Percentiles rank a stretch among this genome's conserved stretches.
Conservation (phyloP, 2,888 invertebrate species). For the Cephus runcator region DNA sequence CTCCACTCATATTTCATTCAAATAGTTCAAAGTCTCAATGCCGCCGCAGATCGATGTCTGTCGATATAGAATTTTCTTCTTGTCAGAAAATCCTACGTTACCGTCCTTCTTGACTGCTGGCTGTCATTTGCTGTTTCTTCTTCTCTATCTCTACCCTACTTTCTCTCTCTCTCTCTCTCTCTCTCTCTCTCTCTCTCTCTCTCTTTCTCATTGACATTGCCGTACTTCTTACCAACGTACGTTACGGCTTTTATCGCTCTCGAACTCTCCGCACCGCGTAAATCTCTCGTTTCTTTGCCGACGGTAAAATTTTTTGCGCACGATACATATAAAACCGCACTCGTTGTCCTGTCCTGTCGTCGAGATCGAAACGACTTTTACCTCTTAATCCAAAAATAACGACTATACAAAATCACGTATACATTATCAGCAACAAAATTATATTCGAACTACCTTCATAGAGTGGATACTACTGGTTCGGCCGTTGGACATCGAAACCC, state of each 20-base stretch:
- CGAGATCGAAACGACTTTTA: not conserved
- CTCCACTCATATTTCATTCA: not conserved
- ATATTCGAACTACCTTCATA: not conserved
- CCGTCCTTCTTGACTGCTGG: not conserved
- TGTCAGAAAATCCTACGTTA: not conserved
- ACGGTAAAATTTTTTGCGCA: not conserved
- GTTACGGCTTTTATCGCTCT: not conserved
- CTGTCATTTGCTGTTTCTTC: not conserved
- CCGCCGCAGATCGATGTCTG: not conserved
- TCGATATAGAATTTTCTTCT: not conserved
- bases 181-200: conserved; percentile 5
- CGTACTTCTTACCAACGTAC: not conserved
- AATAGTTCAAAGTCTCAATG: not conserved
- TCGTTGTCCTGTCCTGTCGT: not conserved
- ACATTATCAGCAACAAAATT: not conserved
- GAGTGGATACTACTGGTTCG: not conserved
- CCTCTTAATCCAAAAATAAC: not conserved
- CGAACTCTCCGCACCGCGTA: not conserved
- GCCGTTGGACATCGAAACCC: not conserved
- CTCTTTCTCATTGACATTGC: conserved; percentile 15
- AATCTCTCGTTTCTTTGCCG: not conserved
- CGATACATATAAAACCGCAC: not conserved
- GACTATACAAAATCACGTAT: not conserved
- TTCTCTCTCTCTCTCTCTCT: conserved; percentile 15
- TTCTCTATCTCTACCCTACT: not conserved